These are phyloP conservation scores for Folsomia manolachei DNA, from an alignment of 2,888 invertebrate genomes.

Conservation along the genomic window DNA sequence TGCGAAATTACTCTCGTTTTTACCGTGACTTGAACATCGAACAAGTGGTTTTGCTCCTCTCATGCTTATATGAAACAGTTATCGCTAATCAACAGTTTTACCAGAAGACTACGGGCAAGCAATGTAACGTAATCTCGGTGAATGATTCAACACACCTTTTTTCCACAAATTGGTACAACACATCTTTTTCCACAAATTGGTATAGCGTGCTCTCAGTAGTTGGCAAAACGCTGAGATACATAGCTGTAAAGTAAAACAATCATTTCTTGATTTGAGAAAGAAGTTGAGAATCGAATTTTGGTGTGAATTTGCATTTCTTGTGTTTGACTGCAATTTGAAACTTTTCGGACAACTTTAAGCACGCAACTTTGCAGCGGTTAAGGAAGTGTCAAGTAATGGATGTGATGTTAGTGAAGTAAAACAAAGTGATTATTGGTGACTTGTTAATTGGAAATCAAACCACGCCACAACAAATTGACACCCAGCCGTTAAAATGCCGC, in stretches of 20 bases:
- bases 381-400: background rate
- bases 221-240: background rate
- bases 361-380: too few relatives aligned
- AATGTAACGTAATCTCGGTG: background rate
- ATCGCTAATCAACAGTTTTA: conserved; percentile 2
- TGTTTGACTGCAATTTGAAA: too few relatives aligned
- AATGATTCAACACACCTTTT: background rate
- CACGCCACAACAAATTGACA: background rate
- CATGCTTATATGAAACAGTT: conserved; percentile 3
- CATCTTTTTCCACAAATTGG: background rate
- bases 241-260: too few relatives aligned
- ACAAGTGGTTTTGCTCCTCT: background rate
- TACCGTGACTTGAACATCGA: conserved; percentile 16
- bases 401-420: background rate
- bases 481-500: conserved; percentile 2
- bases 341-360: too few relatives aligned
- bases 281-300: background rate
- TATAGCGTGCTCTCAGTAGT: background rate
- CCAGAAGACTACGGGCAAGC: background rate
- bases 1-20: conserved; percentile 13
- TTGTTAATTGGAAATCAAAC: background rate
- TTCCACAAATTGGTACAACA: background rate
- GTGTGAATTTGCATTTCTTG: background rate
- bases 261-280: background rate
- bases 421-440: background rate